Evolutionary conservation across 2,113 vertebrate species (phyloP).

Genomic region (Gambusia holbrooki): DNA sequence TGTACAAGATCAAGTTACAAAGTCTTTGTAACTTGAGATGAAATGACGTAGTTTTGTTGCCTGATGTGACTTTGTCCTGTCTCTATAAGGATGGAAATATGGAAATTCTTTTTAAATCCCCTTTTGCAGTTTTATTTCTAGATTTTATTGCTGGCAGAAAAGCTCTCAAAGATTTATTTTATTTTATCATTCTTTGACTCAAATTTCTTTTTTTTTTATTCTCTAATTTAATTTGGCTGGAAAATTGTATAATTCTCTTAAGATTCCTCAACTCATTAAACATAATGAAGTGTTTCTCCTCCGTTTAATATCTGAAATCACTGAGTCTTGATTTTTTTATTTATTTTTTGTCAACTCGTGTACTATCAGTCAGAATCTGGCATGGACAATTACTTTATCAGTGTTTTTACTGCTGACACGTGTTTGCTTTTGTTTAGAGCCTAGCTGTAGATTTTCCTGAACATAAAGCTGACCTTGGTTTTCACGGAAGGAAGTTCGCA

Average conservation of each 20-base stretch:
- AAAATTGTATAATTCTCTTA: no score
- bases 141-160: background rate
- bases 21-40: background rate
- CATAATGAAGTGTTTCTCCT: no score
- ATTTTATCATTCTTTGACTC: background rate
- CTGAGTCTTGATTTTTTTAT: background rate
- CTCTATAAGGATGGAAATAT: background rate
- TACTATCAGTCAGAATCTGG: background rate
- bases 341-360: background rate
- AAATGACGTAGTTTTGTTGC: background rate
- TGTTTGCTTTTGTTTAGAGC: background rate
- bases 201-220: background rate
- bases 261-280: no score
- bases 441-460: background rate
- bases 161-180: background rate
- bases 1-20: background rate
- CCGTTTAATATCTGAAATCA: background rate
- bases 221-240: background rate
- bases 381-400: background rate
- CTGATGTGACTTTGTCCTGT: background rate
- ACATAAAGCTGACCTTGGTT: background rate
- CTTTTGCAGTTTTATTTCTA: background rate
- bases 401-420: background rate
- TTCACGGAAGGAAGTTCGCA: slow-evolving; percentile 6
- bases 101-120: background rate